Percentiles rank a stretch among this genome's conserved stretches.
Evolutionary conservation across 2,797 vertebrate genomes (phyloP).

Genomic region (Bovichtus variegatus): DNA sequence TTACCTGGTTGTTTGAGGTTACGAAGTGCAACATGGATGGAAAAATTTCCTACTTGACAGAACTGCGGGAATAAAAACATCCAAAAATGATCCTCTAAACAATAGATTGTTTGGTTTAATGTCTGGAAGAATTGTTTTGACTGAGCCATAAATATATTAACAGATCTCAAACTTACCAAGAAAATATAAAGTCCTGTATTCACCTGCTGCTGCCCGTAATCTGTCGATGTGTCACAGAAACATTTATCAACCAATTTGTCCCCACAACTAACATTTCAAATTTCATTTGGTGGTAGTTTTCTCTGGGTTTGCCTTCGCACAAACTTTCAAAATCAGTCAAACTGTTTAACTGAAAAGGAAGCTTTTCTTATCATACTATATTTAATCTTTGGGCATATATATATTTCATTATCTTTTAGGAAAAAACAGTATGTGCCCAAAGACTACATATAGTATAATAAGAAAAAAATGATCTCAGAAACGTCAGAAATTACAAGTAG

Average conservation of each 20-base stretch:
- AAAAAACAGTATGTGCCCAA: too few species aligned
- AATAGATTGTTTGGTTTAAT: not conserved
- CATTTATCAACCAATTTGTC: not conserved
- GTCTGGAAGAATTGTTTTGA: not conserved
- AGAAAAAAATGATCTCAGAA: too few species aligned
- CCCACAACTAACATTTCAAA: too few species aligned
- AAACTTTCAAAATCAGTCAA: too few species aligned
- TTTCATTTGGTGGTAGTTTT: too few species aligned
- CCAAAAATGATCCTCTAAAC: not conserved
- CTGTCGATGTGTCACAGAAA: constrained; percentile 75
- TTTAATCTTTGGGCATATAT: too few species aligned
- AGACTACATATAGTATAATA: too few species aligned
- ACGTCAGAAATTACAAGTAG: too few species aligned
- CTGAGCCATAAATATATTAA: not conserved
- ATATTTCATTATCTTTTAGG: too few species aligned
- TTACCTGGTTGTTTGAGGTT: constrained; percentile 90
- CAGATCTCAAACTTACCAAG: constrained; percentile 82
- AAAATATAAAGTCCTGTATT: constrained; percentile 91
- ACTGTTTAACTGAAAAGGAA: too few species aligned
- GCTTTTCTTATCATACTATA: too few species aligned
- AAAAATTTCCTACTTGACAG: constrained; percentile 95
- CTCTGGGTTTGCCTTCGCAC: too few species aligned
- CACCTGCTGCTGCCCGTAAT: constrained; percentile 91
- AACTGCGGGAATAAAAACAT: constrained; percentile 81
- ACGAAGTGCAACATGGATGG: constrained; percentile 92